Conservation (phyloP, 2,797 vertebrate species). For the Arrhamphus sclerolepis region DNA sequence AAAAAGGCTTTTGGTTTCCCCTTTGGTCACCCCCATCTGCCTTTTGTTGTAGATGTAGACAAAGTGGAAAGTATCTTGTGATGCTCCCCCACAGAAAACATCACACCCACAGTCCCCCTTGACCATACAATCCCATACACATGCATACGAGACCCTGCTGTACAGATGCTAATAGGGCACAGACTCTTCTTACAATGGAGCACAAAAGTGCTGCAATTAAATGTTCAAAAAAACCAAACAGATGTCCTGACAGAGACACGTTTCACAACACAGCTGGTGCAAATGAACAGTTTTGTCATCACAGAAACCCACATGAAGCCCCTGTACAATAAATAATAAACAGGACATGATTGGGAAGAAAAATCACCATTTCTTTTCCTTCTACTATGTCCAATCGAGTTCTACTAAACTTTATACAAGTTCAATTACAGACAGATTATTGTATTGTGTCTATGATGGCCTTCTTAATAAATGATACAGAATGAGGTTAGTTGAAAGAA, state of each 20-base stretch:
- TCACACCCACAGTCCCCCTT: background rate
- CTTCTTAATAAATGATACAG: constrained; percentile 49
- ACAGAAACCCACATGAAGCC: no score
- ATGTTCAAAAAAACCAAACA: constrained; percentile 22
- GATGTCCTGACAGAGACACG: no score
- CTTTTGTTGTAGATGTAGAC: constrained; percentile 48
- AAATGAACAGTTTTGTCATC: no score
- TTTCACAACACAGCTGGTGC: no score
- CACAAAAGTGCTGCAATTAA: constrained; percentile 15
- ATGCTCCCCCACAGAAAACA: constrained; percentile 34
- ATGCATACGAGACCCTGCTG: constrained; percentile 46
- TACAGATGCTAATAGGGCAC: constrained; percentile 49
- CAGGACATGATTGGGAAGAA: background rate
- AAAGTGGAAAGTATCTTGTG: no score
- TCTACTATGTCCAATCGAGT: no score
- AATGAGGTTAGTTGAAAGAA: constrained; percentile 43
- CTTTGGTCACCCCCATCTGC: constrained; percentile 35
- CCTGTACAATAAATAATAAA: no score
- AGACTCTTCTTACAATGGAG: constrained; percentile 12
- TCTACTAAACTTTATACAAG: constrained; percentile 27
- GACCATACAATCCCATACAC: constrained; percentile 33
- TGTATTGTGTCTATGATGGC: constrained; percentile 31
- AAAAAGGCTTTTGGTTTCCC: constrained; percentile 24
- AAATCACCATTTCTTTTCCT: background rate
- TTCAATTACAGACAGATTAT: constrained; percentile 46